Conservation (phyloP, 2,113 vertebrate species). For the Sapajus apella region DNA sequence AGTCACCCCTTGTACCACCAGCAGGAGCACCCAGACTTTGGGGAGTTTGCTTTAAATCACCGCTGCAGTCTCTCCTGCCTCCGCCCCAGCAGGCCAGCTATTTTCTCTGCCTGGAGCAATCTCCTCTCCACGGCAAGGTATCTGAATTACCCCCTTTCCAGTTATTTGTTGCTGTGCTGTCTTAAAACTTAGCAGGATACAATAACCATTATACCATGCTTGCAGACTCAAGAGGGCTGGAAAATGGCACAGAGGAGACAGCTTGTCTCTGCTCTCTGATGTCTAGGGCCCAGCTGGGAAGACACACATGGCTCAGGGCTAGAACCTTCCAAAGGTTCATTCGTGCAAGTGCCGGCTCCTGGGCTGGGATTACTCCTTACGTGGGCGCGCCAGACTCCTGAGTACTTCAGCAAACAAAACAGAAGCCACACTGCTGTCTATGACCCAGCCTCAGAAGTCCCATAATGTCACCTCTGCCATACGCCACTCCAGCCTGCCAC, state of each 20-base stretch:
- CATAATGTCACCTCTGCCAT: not conserved
- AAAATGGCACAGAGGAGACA: not conserved
- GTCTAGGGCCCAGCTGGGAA: not conserved
- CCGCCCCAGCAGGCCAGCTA: not conserved
- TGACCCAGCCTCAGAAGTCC: not conserved
- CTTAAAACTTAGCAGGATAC: not conserved
- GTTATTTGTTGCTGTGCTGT: not conserved
- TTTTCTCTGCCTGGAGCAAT: not conserved
- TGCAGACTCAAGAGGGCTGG: not conserved
- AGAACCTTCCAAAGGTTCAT: not conserved
- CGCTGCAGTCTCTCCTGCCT: not conserved
- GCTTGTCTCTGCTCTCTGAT: not conserved
- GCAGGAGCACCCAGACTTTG: not conserved
- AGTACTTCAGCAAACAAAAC: not conserved
- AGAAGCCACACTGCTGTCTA: not conserved
- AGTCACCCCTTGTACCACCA: not conserved
- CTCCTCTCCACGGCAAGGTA: not conserved
- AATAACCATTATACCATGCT: not conserved
- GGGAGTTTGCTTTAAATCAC: not conserved
- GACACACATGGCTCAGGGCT: not conserved
- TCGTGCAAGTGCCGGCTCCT: fast-evolving
- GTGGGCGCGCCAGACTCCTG: not conserved
- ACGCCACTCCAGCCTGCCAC: too few relatives aligned
- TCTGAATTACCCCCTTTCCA: not conserved
- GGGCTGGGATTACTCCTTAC: not conserved